These are phyloP conservation scores for Pseudochirops corinnae DNA, from an alignment of 2,797 vertebrate genomes.

Conservation along the genomic window DNA sequence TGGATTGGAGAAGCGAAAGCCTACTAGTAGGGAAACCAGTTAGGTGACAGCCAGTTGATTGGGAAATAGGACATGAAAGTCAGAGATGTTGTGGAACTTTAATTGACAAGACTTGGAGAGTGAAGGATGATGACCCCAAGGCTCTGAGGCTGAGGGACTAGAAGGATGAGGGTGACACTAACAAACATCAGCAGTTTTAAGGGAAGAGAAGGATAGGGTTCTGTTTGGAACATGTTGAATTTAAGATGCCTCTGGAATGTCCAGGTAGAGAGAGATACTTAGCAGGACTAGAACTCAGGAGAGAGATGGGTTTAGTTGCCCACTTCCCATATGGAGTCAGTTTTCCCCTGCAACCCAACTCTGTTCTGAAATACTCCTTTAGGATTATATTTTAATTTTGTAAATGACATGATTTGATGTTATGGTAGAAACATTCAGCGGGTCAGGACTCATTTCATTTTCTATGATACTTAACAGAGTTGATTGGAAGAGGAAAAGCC, in stretches of 20 bases:
- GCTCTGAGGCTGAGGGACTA: not conserved
- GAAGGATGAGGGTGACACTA: not conserved
- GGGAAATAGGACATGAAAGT: not conserved
- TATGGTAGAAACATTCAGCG: too few species aligned
- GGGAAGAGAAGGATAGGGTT: not conserved
- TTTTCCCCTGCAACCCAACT: too few species aligned
- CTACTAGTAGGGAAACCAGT: not conserved
- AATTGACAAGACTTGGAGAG: not conserved
- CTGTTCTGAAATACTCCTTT: too few species aligned
- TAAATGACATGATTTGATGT: too few species aligned
- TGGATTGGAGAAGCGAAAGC: not conserved
- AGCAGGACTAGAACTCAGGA: too few species aligned
- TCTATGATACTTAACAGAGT: too few species aligned
- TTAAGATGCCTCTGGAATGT: not conserved
- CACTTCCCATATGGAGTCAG: too few species aligned
- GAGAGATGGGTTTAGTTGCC: too few species aligned
- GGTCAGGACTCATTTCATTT: too few species aligned
- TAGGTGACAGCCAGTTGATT: not conserved
- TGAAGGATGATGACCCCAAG: not conserved
- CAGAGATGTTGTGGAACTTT: not conserved
- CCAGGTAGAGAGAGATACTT: too few species aligned
- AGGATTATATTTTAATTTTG: too few species aligned
- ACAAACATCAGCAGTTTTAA: not conserved
- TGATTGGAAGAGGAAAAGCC: too few species aligned
- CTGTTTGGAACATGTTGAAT: not conserved